A percentile compares a stretch with the other conserved stretches of the same genome.
These are phyloP conservation scores for Noctua comes DNA, from an alignment of 2,888 invertebrate genomes.

Conservation along the genomic window DNA sequence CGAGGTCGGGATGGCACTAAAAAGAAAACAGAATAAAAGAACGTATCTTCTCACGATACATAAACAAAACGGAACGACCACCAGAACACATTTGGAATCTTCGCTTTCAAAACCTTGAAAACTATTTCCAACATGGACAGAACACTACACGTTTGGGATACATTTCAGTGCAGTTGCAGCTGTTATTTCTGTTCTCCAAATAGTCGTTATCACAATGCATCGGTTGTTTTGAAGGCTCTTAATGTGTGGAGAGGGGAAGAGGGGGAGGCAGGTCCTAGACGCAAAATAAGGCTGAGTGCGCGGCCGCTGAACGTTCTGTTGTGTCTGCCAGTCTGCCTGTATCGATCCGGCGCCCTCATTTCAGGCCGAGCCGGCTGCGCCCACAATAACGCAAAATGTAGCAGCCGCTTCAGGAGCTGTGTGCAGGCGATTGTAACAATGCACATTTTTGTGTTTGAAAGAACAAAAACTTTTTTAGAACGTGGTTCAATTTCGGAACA, in stretches of 20 bases:
- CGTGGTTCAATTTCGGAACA: constrained; percentile 57
- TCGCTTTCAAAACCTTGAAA: constrained; percentile 49
- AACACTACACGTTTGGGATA: constrained; percentile 52
- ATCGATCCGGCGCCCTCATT: constrained; percentile 91
- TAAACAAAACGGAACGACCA: constrained; percentile 51
- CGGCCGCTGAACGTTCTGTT: constrained; percentile 73
- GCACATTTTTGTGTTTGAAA: constrained; percentile 56
- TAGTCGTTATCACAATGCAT: constrained; percentile 51
- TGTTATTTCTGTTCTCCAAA: constrained; percentile 45
- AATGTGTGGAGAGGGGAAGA: constrained; percentile 20
- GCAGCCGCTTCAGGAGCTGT: constrained; percentile 74
- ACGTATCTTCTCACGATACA: constrained; percentile 34
- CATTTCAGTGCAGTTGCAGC: constrained; percentile 45
- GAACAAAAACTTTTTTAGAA: constrained; percentile 62
- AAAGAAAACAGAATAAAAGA: constrained; percentile 51
- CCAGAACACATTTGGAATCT: constrained; percentile 37
- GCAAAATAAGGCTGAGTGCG: constrained; percentile 59
- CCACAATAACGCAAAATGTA: constrained; percentile 77
- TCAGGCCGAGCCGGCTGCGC: constrained; percentile 83
- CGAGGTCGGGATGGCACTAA: constrained; percentile 35
- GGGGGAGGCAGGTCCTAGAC: constrained; percentile 51
- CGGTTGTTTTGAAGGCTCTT: constrained; percentile 51
- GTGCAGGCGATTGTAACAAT: constrained; percentile 68
- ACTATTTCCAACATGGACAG: constrained; percentile 42
- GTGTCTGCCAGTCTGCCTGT: constrained; percentile 87